These are phyloP conservation scores for Mesorhabditis belari DNA, from an alignment of 2,888 invertebrate genomes.

Conservation along the genomic window DNA sequence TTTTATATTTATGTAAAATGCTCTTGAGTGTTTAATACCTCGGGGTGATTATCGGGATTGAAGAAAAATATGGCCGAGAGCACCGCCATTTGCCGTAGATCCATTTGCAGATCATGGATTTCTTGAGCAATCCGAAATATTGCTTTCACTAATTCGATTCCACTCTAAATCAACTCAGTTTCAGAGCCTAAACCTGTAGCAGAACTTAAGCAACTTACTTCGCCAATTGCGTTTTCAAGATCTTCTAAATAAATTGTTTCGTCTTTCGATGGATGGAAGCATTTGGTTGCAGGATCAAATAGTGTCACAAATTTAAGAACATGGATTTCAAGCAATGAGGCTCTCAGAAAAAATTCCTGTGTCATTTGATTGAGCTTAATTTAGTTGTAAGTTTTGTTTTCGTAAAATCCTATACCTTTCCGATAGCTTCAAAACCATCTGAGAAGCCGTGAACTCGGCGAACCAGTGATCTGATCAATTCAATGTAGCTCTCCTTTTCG, in stretches of 20 bases:
- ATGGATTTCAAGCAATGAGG: constrained; percentile 12
- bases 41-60: constrained; percentile 7
- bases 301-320: constrained; percentile 10
- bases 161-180: neutral
- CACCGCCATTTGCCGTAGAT: constrained; percentile 14
- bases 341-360: constrained; percentile 5
- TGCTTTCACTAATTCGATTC: neutral
- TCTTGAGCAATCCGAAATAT: constrained; percentile 7
- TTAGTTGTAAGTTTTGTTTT: constrained; percentile 4
- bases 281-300: constrained; percentile 9
- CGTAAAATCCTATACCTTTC: neutral
- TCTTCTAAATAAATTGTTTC: constrained; percentile 5
- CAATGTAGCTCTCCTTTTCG: neutral
- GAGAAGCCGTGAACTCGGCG: constrained; percentile 4
- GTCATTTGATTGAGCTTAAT: neutral
- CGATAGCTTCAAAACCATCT: neutral
- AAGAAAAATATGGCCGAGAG: constrained; percentile 18
- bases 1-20: no score
- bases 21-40: no score
- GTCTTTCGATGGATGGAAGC: constrained; percentile 4
- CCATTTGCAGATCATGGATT: constrained; percentile 11
- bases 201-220: neutral
- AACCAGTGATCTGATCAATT: constrained; percentile 7
- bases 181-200: neutral
- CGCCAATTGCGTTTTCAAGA: neutral